phyloP scores from a whole-genome alignment of 1,140 invertebrate genomes.

The Acromyrmex charruanus region DNA sequence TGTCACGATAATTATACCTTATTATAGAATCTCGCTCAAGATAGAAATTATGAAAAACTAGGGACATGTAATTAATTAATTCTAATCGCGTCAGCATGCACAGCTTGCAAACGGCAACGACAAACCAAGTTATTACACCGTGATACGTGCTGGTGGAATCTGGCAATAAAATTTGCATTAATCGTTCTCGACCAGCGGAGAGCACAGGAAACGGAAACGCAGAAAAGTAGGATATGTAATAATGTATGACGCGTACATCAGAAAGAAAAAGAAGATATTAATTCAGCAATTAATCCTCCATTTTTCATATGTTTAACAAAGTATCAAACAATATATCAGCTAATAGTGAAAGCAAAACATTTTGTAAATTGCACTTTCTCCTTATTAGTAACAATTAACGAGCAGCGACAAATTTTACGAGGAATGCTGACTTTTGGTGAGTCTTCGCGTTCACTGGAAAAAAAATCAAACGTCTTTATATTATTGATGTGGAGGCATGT shows the following conservation, averaged over 20 bases:
- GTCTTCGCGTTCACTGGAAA: background rate
- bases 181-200: conserved; percentile 65
- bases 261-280: conserved; percentile 20
- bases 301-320: background rate
- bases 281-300: background rate
- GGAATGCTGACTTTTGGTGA: conserved; percentile 12
- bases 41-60: conserved; percentile 62
- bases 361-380: conserved; percentile 1
- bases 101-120: conserved; percentile 74
- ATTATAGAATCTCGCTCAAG: background rate
- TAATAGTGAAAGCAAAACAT: background rate
- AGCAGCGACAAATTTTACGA: conserved; percentile 9
- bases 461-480: conserved; percentile 17
- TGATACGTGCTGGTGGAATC: conserved; percentile 69
- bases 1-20: background rate
- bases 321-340: conserved; percentile 1
- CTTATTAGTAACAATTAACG: conserved; percentile 24
- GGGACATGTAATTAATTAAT: conserved; percentile 73
- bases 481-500: background rate
- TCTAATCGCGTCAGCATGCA: conserved; percentile 74
- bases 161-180: conserved; percentile 77
- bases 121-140: conserved; percentile 73
- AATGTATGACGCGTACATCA: background rate
- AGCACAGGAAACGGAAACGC: conserved; percentile 53
- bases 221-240: conserved; percentile 47